Evolutionary conservation across 2,113 vertebrate genomes (phyloP).

Genomic region (Leptobrachium ailaonicum): DNA sequence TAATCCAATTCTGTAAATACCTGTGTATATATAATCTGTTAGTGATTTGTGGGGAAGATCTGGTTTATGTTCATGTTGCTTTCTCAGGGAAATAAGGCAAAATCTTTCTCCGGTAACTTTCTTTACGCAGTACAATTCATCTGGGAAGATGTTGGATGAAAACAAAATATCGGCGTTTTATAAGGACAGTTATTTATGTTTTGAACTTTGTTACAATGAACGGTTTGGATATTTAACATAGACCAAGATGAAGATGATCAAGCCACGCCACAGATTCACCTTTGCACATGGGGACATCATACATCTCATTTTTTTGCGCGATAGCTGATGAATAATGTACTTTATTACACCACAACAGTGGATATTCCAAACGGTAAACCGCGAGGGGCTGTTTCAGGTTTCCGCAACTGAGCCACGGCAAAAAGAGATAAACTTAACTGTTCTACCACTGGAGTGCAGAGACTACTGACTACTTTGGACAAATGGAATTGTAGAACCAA

Average conservation of each 20-base stretch:
- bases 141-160: slow-evolving; percentile 49
- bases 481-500: neutral
- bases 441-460: slow-evolving; percentile 38
- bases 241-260: neutral
- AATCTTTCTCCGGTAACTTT: slow-evolving; percentile 44
- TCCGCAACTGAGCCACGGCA: slow-evolving; percentile 9
- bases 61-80: slow-evolving; percentile 61
- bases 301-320: neutral
- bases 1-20: slow-evolving; percentile 27
- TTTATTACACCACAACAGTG: neutral
- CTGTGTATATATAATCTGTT: slow-evolving; percentile 58
- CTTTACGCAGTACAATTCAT: slow-evolving; percentile 51
- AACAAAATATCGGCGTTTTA: slow-evolving; percentile 45
- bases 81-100: slow-evolving; percentile 66
- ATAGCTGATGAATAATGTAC: neutral
- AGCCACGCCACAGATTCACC: neutral
- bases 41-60: slow-evolving; percentile 56
- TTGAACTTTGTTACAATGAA: neutral
- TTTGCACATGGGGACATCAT: neutral
- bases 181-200: slow-evolving; percentile 28
- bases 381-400: neutral
- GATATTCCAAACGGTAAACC: neutral
- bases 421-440: neutral
- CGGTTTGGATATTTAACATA: neutral
- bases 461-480: neutral